Conservation (phyloP, 2,888 invertebrate species). For the Hermaeophaga mercurialis region DNA sequence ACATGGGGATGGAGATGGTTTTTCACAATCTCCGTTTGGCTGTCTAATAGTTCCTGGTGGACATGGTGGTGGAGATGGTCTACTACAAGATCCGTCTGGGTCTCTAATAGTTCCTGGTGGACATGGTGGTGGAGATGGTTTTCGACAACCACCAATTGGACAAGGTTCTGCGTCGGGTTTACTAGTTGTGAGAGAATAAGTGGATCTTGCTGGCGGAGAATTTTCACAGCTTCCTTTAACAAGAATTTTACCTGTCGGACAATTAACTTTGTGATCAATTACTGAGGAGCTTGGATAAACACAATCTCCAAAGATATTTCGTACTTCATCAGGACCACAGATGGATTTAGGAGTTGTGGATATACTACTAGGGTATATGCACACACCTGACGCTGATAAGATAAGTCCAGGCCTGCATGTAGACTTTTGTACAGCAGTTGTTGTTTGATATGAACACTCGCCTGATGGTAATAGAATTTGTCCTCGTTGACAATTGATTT, state of each 20-base stretch:
- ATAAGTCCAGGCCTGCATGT: constrained; percentile 27
- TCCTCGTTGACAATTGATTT: constrained; percentile 5
- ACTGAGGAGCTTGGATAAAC: too few species aligned
- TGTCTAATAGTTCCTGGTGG: constrained; percentile 28
- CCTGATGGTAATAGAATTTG: constrained; percentile 18
- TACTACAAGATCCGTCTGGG: constrained; percentile 26
- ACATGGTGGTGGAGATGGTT: constrained; percentile 17
- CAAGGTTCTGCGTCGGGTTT: constrained; percentile 25
- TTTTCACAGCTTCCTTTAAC: too few species aligned
- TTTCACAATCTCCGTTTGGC: constrained; percentile 26
- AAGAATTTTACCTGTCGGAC: too few species aligned
- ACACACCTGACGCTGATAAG: constrained; percentile 32
- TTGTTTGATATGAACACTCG: constrained; percentile 27
- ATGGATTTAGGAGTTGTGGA: too few species aligned
- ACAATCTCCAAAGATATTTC: too few species aligned
- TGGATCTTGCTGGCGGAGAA: too few species aligned
- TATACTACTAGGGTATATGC: constrained; percentile 29
- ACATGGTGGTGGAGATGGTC: constrained; percentile 29
- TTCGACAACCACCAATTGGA: constrained; percentile 29
- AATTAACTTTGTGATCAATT: too few species aligned
- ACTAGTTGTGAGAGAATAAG: constrained; percentile 25
- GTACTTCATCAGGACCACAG: too few species aligned
- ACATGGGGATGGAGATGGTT: constrained; percentile 3
- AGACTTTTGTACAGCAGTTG: constrained; percentile 13
- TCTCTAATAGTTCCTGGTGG: constrained; percentile 20